phyloP scores from a whole-genome alignment of 2,888 invertebrate genomes.

The Cephalotes varians region DNA sequence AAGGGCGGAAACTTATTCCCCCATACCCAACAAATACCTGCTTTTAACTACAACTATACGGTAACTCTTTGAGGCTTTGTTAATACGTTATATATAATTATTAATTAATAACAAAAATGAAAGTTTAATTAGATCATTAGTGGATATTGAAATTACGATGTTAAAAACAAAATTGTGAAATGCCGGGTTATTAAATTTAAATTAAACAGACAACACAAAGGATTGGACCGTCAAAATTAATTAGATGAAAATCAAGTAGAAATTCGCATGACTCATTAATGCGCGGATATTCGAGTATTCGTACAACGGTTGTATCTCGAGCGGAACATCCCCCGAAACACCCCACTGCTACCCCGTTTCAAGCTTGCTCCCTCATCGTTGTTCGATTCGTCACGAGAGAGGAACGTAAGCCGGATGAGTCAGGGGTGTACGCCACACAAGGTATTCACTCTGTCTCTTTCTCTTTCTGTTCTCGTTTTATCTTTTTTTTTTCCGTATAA shows the following conservation, averaged over 20 bases:
- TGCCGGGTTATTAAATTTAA: slow-evolving; percentile 25
- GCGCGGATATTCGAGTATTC: slow-evolving; percentile 4
- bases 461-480: neutral
- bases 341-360: neutral
- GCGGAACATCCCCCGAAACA: slow-evolving; percentile 36
- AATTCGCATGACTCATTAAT: slow-evolving; percentile 36
- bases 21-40: too few relatives aligned
- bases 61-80: slow-evolving; percentile 16
- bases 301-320: slow-evolving; percentile 24
- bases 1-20: too few relatives aligned
- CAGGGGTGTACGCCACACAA: slow-evolving; percentile 56
- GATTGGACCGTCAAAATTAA: slow-evolving; percentile 35
- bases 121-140: slow-evolving; percentile 47
- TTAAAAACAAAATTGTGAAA: slow-evolving; percentile 19
- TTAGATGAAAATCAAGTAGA: slow-evolving; percentile 43
- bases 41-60: neutral
- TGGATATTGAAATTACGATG: slow-evolving; percentile 34
- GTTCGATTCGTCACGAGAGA: slow-evolving; percentile 70
- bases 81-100: slow-evolving; percentile 4
- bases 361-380: slow-evolving; percentile 52
- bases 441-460: slow-evolving; percentile 54
- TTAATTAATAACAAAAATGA: slow-evolving; percentile 44
- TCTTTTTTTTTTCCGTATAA: slow-evolving; percentile 49
- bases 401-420: slow-evolving; percentile 70
- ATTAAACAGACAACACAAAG: slow-evolving; percentile 48